Evolutionary conservation across 2,888 invertebrate genomes (phyloP), one percentile per base, ranked within the genome.

Genomic region (Punctoribates punctum): DNA sequence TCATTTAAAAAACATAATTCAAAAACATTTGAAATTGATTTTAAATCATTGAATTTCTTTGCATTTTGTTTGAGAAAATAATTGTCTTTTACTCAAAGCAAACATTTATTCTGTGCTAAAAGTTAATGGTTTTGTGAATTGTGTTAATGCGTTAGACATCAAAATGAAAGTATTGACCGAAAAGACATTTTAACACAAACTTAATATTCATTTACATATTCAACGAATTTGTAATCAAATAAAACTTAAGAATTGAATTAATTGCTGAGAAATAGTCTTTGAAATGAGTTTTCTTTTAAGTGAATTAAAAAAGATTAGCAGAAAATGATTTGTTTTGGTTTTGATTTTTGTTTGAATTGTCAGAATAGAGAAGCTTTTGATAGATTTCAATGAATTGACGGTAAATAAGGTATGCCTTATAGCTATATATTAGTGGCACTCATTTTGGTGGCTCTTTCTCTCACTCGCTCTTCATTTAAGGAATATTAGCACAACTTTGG

Each of bases 401-500:
- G 65, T 29, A 65, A 65, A 34, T 65, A 34, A 65, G 65, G 65
- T 2, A 65, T 65, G 65, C 65, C 65, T 65, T 65, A 65, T 65
- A 65, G 65, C 65, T 3, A 65, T 65, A 13, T 65, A 65, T 65
- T 65, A 65, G 65, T 34, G 65, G 65, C 17, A 65, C 65, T 65
- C 34, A 65, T 65, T 60, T 65, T 65, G 65, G 65, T 65, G 65
- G 29, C 29, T n/a, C n/a, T n/a, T n/a, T n/a, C n/a, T n/a, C n/a
- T n/a, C n/a, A 65, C 34, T 65, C 15, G 1, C 29, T 65, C 15
- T 27, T 65, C 65, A 34, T 27, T 65, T 65, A 17, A 34, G 34
- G 65, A 27, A 65, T 65, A 65, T 65, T 65, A 65, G 65, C 29
- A 65, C 34, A 17, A 13, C 29, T 65, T 57, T 23, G n/a, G n/a